Base-by-base conservation (phyloP, 1,140 invertebrate species). In the Brachystomella parvula region DNA sequence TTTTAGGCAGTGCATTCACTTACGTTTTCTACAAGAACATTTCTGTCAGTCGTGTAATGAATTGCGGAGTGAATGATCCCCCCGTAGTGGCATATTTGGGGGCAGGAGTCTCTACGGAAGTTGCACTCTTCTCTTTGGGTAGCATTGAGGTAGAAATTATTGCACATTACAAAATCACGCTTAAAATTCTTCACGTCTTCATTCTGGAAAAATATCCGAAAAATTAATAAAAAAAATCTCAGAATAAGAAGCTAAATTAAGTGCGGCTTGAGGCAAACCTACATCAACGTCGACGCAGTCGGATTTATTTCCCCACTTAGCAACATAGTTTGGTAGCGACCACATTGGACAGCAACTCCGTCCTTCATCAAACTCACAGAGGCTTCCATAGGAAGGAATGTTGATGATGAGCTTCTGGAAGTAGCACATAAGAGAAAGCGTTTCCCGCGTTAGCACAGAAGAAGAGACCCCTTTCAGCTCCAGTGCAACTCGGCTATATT, bases 251-350 rank as follows among this genome's bases (percentile, higher is more conserved):
- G 21, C 17, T 31, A 44, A 21, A 9, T 33, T 2, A 3, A 57
- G 12, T 21, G 3, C 30, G 39, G 17, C n/a, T 17, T 2, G 2
- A 9, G 58, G 57, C 63, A n/a, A 19, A 64, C n/a, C 21, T 57
- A 86, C 86, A 57, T 84, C 87, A 44, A 94, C 84, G 72, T 87
- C 84, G 73, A 86, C 82, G 79, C 94, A 96, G 47, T 87, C 87
- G 57, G 84, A 83, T 74, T 86, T 86, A 75, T 92, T 90, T 21
- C 84, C 84, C 59, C 96, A 81, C 70, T 91, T 78, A 65, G 91
- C 87, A 72, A 96, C 85, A 76, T 95, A 96, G 79, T 95, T 96
- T 58, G 89, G 86, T 65, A 96, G 80, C 57, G 91, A 93, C 92
- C 93, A 96, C 58, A 88, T 86, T 30, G 84, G 85, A 76, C 94